Evolutionary conservation across 2,113 vertebrate genomes (phyloP).

Genomic region (Merops nubicus): DNA sequence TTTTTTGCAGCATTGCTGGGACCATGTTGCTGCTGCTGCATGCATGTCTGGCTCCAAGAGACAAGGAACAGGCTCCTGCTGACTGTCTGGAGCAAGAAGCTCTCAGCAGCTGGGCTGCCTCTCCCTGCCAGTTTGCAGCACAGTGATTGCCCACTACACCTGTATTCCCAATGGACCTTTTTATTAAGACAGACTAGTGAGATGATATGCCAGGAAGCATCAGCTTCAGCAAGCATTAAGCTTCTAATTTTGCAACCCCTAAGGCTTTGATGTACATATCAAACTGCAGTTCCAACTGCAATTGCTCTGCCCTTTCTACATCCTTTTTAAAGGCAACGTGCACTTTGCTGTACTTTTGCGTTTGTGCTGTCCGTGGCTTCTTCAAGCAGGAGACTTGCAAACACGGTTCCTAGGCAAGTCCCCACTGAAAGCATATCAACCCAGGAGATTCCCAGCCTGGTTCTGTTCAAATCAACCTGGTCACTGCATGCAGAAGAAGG

Average conservation of each 20-base stretch:
- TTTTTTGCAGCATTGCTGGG: not conserved
- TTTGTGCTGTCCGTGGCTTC: not conserved
- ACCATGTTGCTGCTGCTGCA: not conserved
- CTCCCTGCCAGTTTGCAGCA: not conserved
- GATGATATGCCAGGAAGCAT: not conserved
- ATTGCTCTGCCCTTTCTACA: not conserved
- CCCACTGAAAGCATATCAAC: not conserved
- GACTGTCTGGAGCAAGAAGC: not conserved
- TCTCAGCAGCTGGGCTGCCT: not conserved
- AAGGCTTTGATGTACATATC: not conserved
- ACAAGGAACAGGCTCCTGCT: not conserved
- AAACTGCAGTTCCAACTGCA: not conserved
- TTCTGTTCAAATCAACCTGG: not conserved
- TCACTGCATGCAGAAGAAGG: not conserved
- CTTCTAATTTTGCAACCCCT: not conserved
- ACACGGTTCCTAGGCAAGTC: not conserved
- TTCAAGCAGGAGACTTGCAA: not conserved
- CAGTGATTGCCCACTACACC: not conserved
- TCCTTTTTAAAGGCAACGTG: not conserved
- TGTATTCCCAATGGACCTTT: not conserved
- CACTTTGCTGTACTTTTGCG: not conserved
- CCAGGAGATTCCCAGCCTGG: not conserved
- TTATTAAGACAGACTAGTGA: not conserved
- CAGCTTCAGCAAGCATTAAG: not conserved
- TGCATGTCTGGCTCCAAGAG: not conserved